Base-by-base conservation (phyloP, 2,888 invertebrate genomes). In the Aporophyla lueneburgensis region DNA sequence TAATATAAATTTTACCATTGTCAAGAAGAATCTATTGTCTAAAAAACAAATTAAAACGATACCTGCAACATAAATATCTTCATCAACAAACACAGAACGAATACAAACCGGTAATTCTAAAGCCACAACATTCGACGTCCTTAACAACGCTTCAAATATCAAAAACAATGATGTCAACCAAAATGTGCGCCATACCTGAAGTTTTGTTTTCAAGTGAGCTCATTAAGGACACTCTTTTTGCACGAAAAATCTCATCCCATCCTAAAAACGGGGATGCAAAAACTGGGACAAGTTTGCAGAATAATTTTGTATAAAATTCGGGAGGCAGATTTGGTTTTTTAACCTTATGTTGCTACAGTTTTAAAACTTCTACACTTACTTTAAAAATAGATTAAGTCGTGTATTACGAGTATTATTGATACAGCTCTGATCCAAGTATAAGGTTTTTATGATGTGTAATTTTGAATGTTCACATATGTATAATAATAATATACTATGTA, bases 161-260 rank as follows among this genome's bases (percentile, higher is more conserved):
- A 91, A 91, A 92, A 88, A 88, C 86, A 86, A 87, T 85, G 81
- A 83, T 78, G 78, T 76, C 82, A 81, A 85, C 86, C 85, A 85
- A 89, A 90, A 90, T 69, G 63, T 78, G 86, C 83, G 84, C 75
- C 74, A 86, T 89, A 89, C 88, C 88, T 89, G 86, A 67, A 85
- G 88, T 90, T 91, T 91, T 92, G 90, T 92, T 91, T 89, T 89
- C 87, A 89, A 93, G 92, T 90, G 87, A 86, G 89, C 92, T 93
- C 93, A 93, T 93, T 93, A 92, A 88, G 88, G 86, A 84, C 83
- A 85, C 84, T 82, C 85, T 81, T 81, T 88, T 84, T 85, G 78
- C 77, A 74, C 71, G 80, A 85, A 83, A 86, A 77, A 62, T 85
- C 56, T 51, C 82, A 76, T 87, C 70, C 74, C 74, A 69, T 76